Evolutionary conservation across 2,888 invertebrate species (phyloP), one percentile per base, ranked within the genome.

Genomic region (Danaus chrysippus): DNA sequence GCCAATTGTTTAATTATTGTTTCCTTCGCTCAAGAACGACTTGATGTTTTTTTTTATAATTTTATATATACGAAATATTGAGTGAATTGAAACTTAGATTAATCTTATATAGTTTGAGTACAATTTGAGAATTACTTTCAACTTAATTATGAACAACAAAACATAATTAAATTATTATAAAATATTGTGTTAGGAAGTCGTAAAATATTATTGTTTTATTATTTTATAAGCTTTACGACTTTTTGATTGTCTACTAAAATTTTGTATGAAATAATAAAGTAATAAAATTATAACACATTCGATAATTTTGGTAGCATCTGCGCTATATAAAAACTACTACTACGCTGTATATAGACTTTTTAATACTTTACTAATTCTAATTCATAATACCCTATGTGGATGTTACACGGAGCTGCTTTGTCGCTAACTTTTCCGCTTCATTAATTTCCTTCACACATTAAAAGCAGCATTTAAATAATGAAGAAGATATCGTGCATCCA

Each of bases 361-460:
- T 34, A 34, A 34, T 34, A 34, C 23, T 3, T 34, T 34, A 34
- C 23, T 34, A 34, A 34, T 34, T 34, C 23, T 5, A 34, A 34
- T 34, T 34, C 23, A 34, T 34, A 34, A 34, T 34, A 34, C 23
- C 23, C 23, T 34, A 34, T 34, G 23, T 34, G 23, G 23, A 34
- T 34, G 23, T 34, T 6, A 5, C 23, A 6, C 23, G 23, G 23
- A 67, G 62, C 68, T 68, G 71, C 74, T 72, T 74, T 73, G 74
- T 74, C 67, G 59, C 67, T 65, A 64, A 84, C 86, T 86, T 83
- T 78, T 79, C 74, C 70, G 80, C 81, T 80, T 79, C 86, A 86
- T 87, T 88, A 88, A 87, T 87, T 84, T 86, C 69, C 77, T 49
- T 80, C 81, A 78, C 78, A 82, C 84, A 83, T 87, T 88, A 86